Conservation (phyloP, 1,140 invertebrate species). For the Scaptomyza graminum region DNA sequence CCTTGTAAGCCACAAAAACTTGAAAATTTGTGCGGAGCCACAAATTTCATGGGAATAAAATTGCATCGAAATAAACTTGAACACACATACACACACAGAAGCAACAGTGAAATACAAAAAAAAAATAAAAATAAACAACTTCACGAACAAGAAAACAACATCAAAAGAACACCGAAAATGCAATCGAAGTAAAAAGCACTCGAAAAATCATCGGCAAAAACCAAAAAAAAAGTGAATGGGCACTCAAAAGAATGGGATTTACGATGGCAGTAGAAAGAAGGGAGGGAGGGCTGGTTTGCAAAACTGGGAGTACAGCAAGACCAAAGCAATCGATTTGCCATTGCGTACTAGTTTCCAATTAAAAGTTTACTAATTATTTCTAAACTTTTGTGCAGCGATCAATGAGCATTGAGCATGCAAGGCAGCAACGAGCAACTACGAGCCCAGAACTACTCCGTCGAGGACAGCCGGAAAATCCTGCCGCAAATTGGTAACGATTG, state of each 20-base stretch:
- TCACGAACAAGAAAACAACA: conserved; percentile 45
- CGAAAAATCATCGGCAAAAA: conserved; percentile 77
- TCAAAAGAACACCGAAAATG: conserved; percentile 69
- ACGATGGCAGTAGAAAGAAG: conserved; percentile 3
- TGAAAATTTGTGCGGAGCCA: conserved; percentile 75
- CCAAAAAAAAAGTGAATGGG: conserved; percentile 68
- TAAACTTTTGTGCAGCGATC: conserved; percentile 79
- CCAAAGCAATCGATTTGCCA: conserved; percentile 69
- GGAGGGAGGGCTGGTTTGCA: conserved; percentile 5
- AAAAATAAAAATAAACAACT: conserved; percentile 12
- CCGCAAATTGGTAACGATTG: conserved; percentile 77
- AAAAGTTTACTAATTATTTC: conserved; percentile 82
- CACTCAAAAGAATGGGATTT: conserved; percentile 57
- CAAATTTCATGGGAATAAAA: conserved; percentile 80
- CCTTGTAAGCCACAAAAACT: conserved; percentile 81
- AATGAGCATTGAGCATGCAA: conserved; percentile 78
- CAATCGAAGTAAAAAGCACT: conserved; percentile 72
- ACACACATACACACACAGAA: conserved; percentile 18
- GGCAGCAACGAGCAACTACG: conserved; percentile 45
- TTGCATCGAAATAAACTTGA: conserved; percentile 76
- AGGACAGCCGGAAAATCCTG: conserved; percentile 48
- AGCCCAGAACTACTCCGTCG: conserved; percentile 20
- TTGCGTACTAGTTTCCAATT: conserved; percentile 80
- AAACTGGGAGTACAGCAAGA: background rate
- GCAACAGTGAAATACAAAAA: background rate